These are phyloP conservation scores for Ganaspis brasiliensis DNA, from an alignment of 2,888 invertebrate genomes.

Conservation along the genomic window DNA sequence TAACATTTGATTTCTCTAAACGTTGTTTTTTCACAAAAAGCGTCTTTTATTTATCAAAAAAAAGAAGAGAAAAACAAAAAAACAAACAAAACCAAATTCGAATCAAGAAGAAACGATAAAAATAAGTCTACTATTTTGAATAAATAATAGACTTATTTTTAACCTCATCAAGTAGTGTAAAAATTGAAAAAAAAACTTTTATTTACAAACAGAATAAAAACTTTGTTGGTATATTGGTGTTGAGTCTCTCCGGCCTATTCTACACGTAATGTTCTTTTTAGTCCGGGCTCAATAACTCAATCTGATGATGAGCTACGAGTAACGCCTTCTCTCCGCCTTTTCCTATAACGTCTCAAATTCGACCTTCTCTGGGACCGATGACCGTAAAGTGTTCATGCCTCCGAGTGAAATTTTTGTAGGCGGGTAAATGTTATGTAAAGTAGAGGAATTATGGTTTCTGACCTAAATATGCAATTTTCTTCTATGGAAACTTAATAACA, in stretches of 20 bases:
- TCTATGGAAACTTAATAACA: not conserved
- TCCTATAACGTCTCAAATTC: slow-evolving; percentile 66
- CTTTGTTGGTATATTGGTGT: not conserved
- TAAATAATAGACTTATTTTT: too few relatives aligned
- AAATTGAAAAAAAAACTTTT: too few relatives aligned
- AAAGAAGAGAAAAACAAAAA: too few relatives aligned
- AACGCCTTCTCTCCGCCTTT: slow-evolving; percentile 75
- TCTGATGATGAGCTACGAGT: slow-evolving; percentile 74
- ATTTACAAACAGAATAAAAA: not conserved
- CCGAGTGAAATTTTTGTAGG: slow-evolving; percentile 13
- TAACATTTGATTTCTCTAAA: too few relatives aligned
- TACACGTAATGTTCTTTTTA: slow-evolving; percentile 61
- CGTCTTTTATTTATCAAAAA: too few relatives aligned
- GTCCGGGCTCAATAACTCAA: slow-evolving; percentile 76
- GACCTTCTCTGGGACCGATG: slow-evolving; percentile 57
- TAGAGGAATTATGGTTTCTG: not conserved
- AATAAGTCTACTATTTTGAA: too few relatives aligned
- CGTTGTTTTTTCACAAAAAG: too few relatives aligned
- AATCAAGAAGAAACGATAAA: too few relatives aligned
- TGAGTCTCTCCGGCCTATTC: not conserved
- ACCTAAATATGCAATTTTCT: slow-evolving; percentile 29
- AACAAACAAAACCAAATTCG: too few relatives aligned
- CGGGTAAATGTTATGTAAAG: slow-evolving; percentile 29
- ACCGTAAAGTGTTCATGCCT: slow-evolving; percentile 48
- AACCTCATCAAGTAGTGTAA: too few relatives aligned